phyloP scores from a whole-genome alignment of 2,113 vertebrate genomes.

The Ophiodon elongatus region DNA sequence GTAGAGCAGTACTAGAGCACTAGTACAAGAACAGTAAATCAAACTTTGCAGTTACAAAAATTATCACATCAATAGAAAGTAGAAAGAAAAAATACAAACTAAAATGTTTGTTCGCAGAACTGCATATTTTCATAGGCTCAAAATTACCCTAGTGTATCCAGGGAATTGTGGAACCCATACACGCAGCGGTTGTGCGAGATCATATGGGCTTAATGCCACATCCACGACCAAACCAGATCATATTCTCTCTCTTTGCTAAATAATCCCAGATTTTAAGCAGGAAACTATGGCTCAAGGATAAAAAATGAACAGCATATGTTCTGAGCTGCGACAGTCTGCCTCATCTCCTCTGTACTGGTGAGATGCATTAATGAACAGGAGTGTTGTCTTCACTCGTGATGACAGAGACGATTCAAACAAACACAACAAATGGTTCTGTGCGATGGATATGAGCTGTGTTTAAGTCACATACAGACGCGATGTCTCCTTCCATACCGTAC shows the following conservation, averaged over 20 bases:
- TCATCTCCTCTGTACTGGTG: slow-evolving; percentile 31
- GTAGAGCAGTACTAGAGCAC: too few relatives aligned
- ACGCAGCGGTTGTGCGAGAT: slow-evolving; percentile 17
- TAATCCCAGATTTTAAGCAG: slow-evolving; percentile 48
- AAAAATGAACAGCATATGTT: slow-evolving; percentile 61
- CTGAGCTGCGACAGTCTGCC: slow-evolving; percentile 50
- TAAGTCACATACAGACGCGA: neutral
- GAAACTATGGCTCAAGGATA: slow-evolving; percentile 46
- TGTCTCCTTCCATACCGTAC: neutral
- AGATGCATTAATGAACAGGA: slow-evolving; percentile 41
- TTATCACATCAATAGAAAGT: neutral
- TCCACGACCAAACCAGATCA: slow-evolving; percentile 25
- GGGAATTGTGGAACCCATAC: slow-evolving; percentile 14
- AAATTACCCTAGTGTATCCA: slow-evolving; percentile 7
- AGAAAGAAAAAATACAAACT: slow-evolving; percentile 19
- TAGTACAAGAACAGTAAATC: too few relatives aligned
- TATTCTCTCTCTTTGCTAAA: slow-evolving; percentile 35
- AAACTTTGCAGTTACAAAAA: too few relatives aligned
- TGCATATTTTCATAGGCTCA: slow-evolving; percentile 40
- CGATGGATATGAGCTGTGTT: neutral
- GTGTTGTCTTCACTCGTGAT: slow-evolving; percentile 21
- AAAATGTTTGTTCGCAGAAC: slow-evolving; percentile 35
- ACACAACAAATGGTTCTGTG: slow-evolving; percentile 17
- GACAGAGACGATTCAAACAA: slow-evolving; percentile 27
- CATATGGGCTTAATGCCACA: slow-evolving; percentile 31